phyloP scores from a whole-genome alignment of 2,888 invertebrate species.

The Andrena camellia region DNA sequence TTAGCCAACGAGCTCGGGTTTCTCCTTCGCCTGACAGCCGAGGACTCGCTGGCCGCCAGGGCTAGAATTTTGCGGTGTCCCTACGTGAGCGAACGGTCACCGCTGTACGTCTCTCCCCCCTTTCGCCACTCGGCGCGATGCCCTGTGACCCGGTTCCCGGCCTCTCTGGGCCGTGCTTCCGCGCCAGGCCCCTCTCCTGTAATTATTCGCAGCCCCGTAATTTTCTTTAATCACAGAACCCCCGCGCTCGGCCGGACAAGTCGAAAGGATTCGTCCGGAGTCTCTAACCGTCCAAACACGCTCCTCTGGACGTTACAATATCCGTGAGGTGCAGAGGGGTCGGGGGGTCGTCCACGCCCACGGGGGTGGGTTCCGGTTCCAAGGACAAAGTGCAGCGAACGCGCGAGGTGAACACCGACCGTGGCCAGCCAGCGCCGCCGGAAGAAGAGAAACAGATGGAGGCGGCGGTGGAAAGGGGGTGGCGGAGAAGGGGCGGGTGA shows the following conservation, averaged over 20 bases:
- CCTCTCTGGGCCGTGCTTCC: not conserved
- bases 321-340: conserved; percentile 48
- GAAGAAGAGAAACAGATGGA: conserved; percentile 37
- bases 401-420: conserved; percentile 13
- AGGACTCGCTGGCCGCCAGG: conserved; percentile 27
- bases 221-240: conserved; percentile 84
- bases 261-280: conserved; percentile 69
- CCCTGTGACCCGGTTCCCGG: conserved; percentile 9
- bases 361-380: conserved; percentile 16
- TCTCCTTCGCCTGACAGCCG: conserved; percentile 33
- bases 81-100: conserved; percentile 21
- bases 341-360: not conserved
- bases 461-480: conserved; percentile 3
- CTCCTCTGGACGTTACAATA: conserved; percentile 42
- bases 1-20: conserved; percentile 41
- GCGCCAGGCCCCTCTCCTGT: conserved; percentile 70
- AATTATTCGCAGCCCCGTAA: conserved; percentile 82
- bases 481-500: not conserved
- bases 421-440: not conserved
- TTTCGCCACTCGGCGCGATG: conserved; percentile 14
- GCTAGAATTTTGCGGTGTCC: conserved; percentile 58
- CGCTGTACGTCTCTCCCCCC: conserved; percentile 9
- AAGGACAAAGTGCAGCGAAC: conserved; percentile 49
- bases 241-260: conserved; percentile 59
- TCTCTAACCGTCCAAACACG: conserved; percentile 53